These are phyloP conservation scores for Chaitophorus viminalis DNA, from an alignment of 2,888 invertebrate genomes.

Conservation along the genomic window DNA sequence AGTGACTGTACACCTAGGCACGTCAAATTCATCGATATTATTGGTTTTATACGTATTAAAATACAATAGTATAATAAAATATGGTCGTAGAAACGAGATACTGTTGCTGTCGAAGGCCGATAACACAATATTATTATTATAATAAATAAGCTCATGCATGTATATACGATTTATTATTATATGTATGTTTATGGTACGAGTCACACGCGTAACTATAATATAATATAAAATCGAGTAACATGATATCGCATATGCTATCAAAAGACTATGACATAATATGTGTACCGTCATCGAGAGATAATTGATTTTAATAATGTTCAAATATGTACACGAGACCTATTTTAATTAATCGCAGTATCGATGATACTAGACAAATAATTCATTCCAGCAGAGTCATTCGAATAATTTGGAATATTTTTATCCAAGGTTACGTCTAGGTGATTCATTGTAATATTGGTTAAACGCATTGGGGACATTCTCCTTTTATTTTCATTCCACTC, in stretches of 20 bases:
- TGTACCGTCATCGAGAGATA: not conserved
- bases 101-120: not conserved
- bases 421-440: conserved; percentile 19
- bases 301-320: conserved; percentile 26
- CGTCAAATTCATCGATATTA: not conserved
- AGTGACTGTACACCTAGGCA: not conserved
- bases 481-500: too few species aligned
- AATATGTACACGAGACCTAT: conserved; percentile 5
- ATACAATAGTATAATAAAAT: conserved; percentile 6
- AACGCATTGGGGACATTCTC: not conserved
- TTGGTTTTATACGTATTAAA: not conserved
- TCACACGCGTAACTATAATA: not conserved
- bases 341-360: conserved; percentile 22
- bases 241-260: not conserved
- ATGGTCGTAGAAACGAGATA: not conserved
- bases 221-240: not conserved
- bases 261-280: not conserved
- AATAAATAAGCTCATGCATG: not conserved
- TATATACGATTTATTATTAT: too few species aligned
- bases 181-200: too few species aligned
- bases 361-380: not conserved
- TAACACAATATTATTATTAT: not conserved
- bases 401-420: not conserved
- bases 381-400: conserved; percentile 3
- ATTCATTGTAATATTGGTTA: not conserved